Percentiles rank a stretch among this genome's conserved stretches.
phyloP scores from a whole-genome alignment of 2,888 invertebrate species.

The Dryadula phaetusa region DNA sequence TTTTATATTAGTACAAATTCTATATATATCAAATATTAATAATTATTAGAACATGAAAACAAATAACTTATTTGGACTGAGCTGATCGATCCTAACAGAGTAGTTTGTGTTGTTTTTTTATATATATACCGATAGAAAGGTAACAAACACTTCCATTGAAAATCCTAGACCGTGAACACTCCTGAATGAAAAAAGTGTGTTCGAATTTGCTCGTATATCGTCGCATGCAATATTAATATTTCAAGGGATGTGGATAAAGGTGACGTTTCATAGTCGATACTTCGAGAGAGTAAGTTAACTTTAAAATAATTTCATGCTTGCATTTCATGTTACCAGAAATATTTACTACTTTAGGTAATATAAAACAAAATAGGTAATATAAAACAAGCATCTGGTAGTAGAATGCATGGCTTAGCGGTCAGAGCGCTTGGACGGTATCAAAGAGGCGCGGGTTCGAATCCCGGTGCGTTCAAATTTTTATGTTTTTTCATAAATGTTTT shows the following conservation, averaged over 20 bases:
- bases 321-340: no score
- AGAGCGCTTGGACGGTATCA: no score
- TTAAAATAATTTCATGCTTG: neutral
- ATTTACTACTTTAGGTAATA: no score
- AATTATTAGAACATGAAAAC: neutral
- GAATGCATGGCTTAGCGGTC: no score
- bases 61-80: neutral
- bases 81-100: conserved; percentile 3
- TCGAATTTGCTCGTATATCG: conserved; percentile 43
- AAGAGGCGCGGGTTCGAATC: no score
- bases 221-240: conserved; percentile 39
- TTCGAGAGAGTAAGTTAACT: neutral
- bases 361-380: no score
- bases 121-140: conserved; percentile 35
- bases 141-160: conserved; percentile 42
- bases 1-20: no score
- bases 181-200: conserved; percentile 40
- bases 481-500: no score
- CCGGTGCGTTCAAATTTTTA: no score
- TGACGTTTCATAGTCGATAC: conserved; percentile 26
- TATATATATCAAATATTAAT: neutral
- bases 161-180: conserved; percentile 42
- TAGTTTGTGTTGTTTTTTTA: conserved; percentile 41
- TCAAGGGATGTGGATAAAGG: conserved; percentile 21
- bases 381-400: no score